Conservation (phyloP, 2,888 invertebrate genomes). For the Elysia crispata region DNA sequence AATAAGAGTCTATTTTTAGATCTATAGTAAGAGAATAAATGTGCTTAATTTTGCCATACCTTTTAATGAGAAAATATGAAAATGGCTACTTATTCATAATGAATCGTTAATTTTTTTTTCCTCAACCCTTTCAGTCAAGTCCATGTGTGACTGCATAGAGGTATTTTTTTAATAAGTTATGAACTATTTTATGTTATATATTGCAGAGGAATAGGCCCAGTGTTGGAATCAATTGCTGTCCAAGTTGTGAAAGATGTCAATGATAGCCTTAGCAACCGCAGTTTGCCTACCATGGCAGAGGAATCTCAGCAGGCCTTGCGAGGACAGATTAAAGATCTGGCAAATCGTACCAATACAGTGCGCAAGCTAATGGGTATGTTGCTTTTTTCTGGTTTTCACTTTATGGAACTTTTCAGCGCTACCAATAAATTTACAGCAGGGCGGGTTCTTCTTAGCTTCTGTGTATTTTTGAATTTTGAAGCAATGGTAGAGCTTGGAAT, state of each 20-base stretch:
- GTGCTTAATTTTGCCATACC: too few species aligned
- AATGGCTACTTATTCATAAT: too few species aligned
- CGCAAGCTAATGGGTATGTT: constrained; percentile 87
- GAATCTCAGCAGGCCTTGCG: constrained; percentile 82
- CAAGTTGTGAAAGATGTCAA: constrained; percentile 87
- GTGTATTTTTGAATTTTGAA: too few species aligned
- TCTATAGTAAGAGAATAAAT: too few species aligned
- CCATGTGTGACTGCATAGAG: not conserved
- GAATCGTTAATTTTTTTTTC: not conserved
- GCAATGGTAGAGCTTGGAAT: too few species aligned
- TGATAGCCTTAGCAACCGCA: constrained; percentile 82
- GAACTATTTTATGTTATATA: not conserved
- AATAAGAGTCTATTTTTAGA: too few species aligned
- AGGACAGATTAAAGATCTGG: constrained; percentile 81
- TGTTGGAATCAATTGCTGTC: constrained; percentile 80
- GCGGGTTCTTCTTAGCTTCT: too few species aligned
- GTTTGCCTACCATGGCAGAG: constrained; percentile 81
- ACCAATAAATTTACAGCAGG: too few species aligned
- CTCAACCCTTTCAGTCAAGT: not conserved
- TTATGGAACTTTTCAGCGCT: too few species aligned
- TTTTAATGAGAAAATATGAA: too few species aligned
- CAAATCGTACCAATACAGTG: constrained; percentile 86
- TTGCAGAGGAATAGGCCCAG: constrained; percentile 50
- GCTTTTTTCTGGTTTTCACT: too few species aligned
- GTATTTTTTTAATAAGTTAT: not conserved